A percentile compares a stretch with the other conserved stretches of the same genome.
These are phyloP conservation scores for Diarsia dahlii DNA, from an alignment of 2,888 invertebrate species.

Conservation along the genomic window DNA sequence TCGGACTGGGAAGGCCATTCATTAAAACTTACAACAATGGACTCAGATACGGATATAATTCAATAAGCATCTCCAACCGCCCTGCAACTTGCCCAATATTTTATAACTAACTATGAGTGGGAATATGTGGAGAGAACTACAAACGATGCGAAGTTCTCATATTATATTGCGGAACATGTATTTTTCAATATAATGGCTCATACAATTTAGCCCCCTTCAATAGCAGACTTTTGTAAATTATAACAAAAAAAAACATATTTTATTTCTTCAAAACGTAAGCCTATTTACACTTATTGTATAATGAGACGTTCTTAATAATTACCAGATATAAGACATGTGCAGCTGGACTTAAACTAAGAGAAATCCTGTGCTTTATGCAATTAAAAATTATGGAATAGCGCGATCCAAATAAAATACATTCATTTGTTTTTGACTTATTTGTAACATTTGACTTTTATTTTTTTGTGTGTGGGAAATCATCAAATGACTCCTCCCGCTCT, in stretches of 20 bases:
- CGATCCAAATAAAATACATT: neutral
- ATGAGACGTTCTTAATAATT: too few relatives aligned
- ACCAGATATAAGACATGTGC: too few relatives aligned
- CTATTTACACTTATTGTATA: too few relatives aligned
- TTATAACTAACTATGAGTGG: slow-evolving; percentile 63
- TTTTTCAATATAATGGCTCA: neutral
- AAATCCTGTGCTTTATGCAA: too few relatives aligned
- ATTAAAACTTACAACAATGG: slow-evolving; percentile 87
- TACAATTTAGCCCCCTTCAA: neutral
- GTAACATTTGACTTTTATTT: neutral
- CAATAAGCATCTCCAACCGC: slow-evolving; percentile 80
- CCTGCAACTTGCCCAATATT: slow-evolving; percentile 63
- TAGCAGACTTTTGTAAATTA: too few relatives aligned
- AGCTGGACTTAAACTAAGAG: too few relatives aligned
- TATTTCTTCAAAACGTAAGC: too few relatives aligned
- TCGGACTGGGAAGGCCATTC: slow-evolving; percentile 76
- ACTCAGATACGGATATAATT: slow-evolving; percentile 84
- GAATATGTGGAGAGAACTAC: slow-evolving; percentile 50
- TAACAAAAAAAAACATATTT: too few relatives aligned
- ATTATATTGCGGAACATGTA: neutral
- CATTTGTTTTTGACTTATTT: neutral
- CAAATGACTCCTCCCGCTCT: too few relatives aligned
- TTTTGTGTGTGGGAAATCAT: too few relatives aligned
- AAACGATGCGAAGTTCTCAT: slow-evolving; percentile 23
- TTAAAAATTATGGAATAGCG: neutral